Percentiles rank a stretch among this genome's conserved stretches.
Conservation (phyloP, 1,140 invertebrate genomes). For the Agraylea sexmaculata region DNA sequence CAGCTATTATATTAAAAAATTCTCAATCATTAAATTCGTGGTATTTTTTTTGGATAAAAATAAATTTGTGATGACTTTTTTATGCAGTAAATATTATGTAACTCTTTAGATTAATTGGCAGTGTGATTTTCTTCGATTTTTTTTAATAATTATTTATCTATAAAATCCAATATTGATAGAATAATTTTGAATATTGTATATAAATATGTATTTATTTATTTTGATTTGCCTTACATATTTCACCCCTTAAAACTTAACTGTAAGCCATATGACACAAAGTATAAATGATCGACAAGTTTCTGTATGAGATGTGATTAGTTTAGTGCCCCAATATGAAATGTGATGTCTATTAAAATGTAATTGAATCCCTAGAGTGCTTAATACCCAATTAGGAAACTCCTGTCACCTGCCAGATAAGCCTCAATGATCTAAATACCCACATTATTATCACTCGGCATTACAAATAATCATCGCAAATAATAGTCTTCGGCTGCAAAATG, state of each 20-base stretch:
- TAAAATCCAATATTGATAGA: not conserved
- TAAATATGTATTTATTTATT: not conserved
- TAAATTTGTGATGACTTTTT: no score
- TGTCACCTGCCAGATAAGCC: constrained; percentile 22
- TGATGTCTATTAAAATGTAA: constrained; percentile 21
- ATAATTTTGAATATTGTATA: not conserved
- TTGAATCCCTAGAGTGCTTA: constrained; percentile 19
- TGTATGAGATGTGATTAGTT: not conserved
- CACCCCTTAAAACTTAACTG: not conserved
- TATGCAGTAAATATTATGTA: no score
- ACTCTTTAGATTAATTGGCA: no score
- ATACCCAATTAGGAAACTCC: constrained; percentile 21
- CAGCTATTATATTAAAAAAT: no score
- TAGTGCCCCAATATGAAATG: constrained; percentile 4
- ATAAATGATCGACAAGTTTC: not conserved
- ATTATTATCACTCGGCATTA: constrained; percentile 4
- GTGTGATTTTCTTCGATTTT: no score
- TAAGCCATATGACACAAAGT: not conserved
- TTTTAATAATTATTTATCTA: no score
- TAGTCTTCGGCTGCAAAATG: constrained; percentile 18
- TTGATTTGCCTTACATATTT: not conserved
- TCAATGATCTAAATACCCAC: constrained; percentile 4
- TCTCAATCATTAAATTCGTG: no score
- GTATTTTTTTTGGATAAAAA: no score
- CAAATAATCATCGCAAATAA: constrained; percentile 16